These are phyloP conservation scores for Ametastegia equiseti DNA, from an alignment of 2,888 invertebrate genomes.

Conservation along the genomic window DNA sequence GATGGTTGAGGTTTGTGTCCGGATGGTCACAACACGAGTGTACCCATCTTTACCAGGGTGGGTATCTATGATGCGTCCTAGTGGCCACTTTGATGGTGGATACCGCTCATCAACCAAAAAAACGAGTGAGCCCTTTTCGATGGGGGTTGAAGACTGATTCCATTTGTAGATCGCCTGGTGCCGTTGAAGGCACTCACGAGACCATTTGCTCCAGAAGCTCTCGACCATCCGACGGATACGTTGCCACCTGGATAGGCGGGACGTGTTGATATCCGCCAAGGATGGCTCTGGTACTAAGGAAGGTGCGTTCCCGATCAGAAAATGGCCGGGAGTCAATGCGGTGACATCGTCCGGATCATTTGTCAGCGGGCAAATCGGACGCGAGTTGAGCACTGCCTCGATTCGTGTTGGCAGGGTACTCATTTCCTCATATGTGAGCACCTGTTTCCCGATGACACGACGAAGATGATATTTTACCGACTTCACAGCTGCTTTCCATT, in stretches of 20 bases:
- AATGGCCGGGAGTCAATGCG: slow-evolving; percentile 55
- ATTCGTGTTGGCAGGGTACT: slow-evolving; percentile 62
- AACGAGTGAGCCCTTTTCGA: background rate
- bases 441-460: background rate
- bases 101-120: background rate
- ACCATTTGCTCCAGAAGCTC: slow-evolving; percentile 51
- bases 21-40: background rate
- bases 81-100: background rate
- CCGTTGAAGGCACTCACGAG: slow-evolving; percentile 28
- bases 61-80: background rate
- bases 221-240: slow-evolving; percentile 44
- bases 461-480: slow-evolving; percentile 65
- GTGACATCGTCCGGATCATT: slow-evolving; percentile 54
- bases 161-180: slow-evolving; percentile 50
- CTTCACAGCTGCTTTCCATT: slow-evolving; percentile 69
- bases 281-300: slow-evolving; percentile 45
- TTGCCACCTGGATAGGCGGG: slow-evolving; percentile 46
- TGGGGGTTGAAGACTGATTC: slow-evolving; percentile 6
- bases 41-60: slow-evolving; percentile 52
- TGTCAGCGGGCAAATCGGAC: slow-evolving; percentile 60
- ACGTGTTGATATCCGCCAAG: background rate
- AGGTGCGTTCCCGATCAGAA: slow-evolving; percentile 50
- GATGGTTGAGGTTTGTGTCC: background rate
- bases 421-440: slow-evolving; percentile 64
- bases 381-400: slow-evolving; percentile 65